Percentiles rank a stretch among this genome's conserved stretches.
These are phyloP conservation scores for Boloria selene DNA, from an alignment of 2,888 invertebrate species.

Conservation along the genomic window DNA sequence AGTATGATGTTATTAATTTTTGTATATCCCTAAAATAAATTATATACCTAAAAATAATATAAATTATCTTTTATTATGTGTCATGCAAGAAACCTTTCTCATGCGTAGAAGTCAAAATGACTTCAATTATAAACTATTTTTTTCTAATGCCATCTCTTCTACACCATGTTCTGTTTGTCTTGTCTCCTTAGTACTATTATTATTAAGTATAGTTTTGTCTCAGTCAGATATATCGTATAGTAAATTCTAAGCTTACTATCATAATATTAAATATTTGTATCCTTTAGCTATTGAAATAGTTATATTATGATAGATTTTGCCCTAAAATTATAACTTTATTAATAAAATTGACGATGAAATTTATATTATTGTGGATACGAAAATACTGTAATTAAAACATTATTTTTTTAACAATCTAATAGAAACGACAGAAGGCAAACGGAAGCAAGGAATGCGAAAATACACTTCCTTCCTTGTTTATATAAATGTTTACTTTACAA, in stretches of 20 bases:
- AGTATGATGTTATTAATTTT: no score
- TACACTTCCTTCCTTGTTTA: slow-evolving; percentile 2
- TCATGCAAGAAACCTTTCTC: no score
- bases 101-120: no score
- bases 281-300: not conserved
- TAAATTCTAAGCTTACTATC: slow-evolving; percentile 26
- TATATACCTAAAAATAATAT: no score
- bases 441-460: not conserved
- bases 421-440: not conserved
- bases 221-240: slow-evolving; percentile 27
- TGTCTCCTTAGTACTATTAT: slow-evolving; percentile 26
- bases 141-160: not conserved
- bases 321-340: no score
- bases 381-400: not conserved
- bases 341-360: no score
- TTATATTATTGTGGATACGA: no score
- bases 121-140: no score
- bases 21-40: no score
- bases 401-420: not conserved
- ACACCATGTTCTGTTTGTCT: not conserved
- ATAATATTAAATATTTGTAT: slow-evolving; percentile 23
- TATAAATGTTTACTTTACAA: slow-evolving; percentile 1
- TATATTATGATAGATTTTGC: no score
- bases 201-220: slow-evolving; percentile 34
- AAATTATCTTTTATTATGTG: no score